Conservation (phyloP, 2,888 invertebrate species). For the Tinea pellionella region DNA sequence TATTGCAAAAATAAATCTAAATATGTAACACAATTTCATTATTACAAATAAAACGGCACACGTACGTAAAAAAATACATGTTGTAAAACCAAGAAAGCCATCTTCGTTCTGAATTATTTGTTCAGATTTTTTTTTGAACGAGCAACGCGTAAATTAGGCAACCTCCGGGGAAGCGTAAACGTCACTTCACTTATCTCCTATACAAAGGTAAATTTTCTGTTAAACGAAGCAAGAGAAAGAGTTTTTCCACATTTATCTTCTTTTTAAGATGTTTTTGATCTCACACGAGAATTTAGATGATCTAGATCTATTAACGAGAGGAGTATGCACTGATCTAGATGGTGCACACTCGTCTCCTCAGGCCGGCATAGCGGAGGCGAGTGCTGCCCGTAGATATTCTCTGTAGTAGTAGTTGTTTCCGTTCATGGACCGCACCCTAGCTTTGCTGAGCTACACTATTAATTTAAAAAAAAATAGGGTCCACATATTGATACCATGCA, state of each 20-base stretch:
- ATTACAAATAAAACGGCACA: background rate
- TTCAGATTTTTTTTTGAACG: conserved; percentile 3
- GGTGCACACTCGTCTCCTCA: too few relatives aligned
- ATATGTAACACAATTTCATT: background rate
- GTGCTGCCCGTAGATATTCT: too few relatives aligned
- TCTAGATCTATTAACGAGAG: too few relatives aligned
- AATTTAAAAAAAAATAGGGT: too few relatives aligned
- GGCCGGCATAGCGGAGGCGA: too few relatives aligned
- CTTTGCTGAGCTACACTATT: too few relatives aligned
- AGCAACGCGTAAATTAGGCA: conserved; percentile 12
- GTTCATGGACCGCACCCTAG: too few relatives aligned
- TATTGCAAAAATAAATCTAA: too few relatives aligned
- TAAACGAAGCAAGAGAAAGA: conserved; percentile 10
- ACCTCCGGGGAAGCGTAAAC: conserved; percentile 7
- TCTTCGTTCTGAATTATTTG: conserved; percentile 2
- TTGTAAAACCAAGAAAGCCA: background rate
- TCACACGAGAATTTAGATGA: too few relatives aligned
- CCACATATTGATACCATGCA: too few relatives aligned
- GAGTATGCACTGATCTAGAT: too few relatives aligned
- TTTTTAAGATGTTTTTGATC: background rate
- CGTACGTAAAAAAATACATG: background rate
- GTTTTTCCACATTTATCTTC: background rate
- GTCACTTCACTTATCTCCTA: conserved; percentile 12
- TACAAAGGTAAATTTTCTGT: conserved; percentile 12
- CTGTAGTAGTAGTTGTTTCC: too few relatives aligned